A percentile compares a stretch with the other conserved stretches of the same genome.
phyloP scores from a whole-genome alignment of 2,113 vertebrate genomes.

The Desmodus rotundus region DNA sequence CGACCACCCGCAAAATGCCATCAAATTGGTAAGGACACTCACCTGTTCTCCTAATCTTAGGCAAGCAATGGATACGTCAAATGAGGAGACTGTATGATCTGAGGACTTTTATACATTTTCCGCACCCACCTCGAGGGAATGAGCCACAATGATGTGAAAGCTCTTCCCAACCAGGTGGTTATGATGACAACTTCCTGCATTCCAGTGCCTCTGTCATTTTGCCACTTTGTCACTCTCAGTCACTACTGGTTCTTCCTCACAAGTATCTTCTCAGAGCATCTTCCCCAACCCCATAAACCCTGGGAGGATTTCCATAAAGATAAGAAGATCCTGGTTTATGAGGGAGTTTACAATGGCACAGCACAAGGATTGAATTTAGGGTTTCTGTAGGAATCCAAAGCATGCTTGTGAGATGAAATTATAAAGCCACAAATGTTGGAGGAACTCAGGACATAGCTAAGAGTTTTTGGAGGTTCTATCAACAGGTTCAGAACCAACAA shows the following conservation, averaged over 20 bases:
- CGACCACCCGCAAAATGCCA: not conserved
- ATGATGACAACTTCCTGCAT: slow-evolving; percentile 17
- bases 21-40: not conserved
- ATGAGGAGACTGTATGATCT: not conserved
- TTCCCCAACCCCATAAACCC: not conserved
- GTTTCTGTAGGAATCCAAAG: not conserved
- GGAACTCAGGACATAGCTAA: not conserved
- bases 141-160: not conserved
- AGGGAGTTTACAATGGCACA: not conserved
- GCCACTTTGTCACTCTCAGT: not conserved
- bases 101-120: slow-evolving; percentile 54
- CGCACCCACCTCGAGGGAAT: not conserved
- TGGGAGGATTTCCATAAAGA: slow-evolving; percentile 45
- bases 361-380: not conserved
- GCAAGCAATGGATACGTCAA: not conserved
- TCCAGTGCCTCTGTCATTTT: not conserved
- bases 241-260: not conserved
- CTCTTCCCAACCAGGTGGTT: not conserved
- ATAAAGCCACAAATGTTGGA: not conserved
- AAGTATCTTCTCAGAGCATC: not conserved
- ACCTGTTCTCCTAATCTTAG: slow-evolving; percentile 21
- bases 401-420: not conserved
- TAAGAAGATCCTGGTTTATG: slow-evolving; percentile 4
- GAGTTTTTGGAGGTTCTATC: not conserved
- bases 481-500: not conserved